phyloP scores from a whole-genome alignment of 1,140 invertebrate species.

The Solenopsis invicta region DNA sequence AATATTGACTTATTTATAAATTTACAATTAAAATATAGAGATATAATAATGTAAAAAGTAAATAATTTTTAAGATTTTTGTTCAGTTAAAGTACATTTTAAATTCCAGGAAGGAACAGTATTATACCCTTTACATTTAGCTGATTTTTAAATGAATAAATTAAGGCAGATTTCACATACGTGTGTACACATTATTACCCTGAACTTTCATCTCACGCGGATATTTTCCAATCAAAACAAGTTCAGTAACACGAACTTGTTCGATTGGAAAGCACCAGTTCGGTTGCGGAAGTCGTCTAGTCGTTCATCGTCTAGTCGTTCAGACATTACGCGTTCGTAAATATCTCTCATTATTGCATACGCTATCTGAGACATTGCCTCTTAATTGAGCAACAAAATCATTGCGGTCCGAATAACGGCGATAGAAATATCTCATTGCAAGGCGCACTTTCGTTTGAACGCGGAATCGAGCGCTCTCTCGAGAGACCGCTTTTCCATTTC shows the following conservation, averaged over 20 bases:
- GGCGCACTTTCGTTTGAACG: slow-evolving; percentile 32
- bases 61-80: neutral
- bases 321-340: neutral
- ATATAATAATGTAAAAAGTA: neutral
- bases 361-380: no score
- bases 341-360: neutral
- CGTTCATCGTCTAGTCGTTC: neutral
- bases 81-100: neutral
- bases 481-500: slow-evolving; percentile 54
- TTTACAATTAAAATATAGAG: neutral
- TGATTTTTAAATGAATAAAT: neutral
- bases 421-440: slow-evolving; percentile 24
- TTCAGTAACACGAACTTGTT: slow-evolving; percentile 19
- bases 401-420: neutral
- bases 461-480: neutral
- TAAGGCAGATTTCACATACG: neutral
- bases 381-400: slow-evolving; percentile 19
- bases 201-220: slow-evolving; percentile 17
- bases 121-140: neutral
- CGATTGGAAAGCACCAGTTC: neutral
- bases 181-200: neutral
- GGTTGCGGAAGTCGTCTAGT: neutral
- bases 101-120: neutral
- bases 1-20: neutral
- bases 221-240: neutral